Evolutionary conservation across 1,140 invertebrate species (phyloP).

Genomic region (Lepidurus arcticus): DNA sequence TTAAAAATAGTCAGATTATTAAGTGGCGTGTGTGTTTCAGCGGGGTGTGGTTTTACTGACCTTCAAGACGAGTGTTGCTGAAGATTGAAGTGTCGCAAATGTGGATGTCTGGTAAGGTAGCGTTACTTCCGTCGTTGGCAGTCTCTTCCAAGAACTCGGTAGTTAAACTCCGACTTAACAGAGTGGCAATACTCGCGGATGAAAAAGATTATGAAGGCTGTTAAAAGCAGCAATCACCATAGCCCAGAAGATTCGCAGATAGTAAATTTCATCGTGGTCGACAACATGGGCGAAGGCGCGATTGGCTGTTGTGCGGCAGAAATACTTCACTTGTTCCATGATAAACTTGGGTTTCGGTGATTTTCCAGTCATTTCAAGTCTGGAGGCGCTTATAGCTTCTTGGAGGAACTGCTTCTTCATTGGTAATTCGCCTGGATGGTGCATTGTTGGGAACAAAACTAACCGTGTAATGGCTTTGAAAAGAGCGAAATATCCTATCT

Average conservation of each 20-base stretch:
- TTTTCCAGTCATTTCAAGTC: neutral
- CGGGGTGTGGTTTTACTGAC: neutral
- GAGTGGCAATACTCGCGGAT: neutral
- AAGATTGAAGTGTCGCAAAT: neutral
- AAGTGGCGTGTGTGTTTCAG: neutral
- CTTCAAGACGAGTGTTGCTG: neutral
- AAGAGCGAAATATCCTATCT: no score
- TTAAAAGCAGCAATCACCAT: neutral
- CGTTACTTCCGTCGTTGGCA: neutral
- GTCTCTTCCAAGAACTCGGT: neutral
- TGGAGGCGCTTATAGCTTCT: no score
- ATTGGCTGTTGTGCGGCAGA: constrained; percentile 4
- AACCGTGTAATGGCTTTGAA: no score
- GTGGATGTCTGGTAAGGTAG: neutral
- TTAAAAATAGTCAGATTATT: neutral
- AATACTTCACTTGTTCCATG: neutral
- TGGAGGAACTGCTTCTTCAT: no score
- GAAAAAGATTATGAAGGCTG: neutral
- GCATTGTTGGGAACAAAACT: no score
- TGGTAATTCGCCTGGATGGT: no score
- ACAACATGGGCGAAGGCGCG: neutral
- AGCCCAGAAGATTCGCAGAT: neutral
- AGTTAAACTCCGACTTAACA: neutral
- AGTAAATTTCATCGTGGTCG: neutral
- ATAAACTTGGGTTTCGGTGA: neutral